These are phyloP conservation scores for Epicampocera succincta DNA, from an alignment of 2,888 invertebrate species.

Conservation along the genomic window DNA sequence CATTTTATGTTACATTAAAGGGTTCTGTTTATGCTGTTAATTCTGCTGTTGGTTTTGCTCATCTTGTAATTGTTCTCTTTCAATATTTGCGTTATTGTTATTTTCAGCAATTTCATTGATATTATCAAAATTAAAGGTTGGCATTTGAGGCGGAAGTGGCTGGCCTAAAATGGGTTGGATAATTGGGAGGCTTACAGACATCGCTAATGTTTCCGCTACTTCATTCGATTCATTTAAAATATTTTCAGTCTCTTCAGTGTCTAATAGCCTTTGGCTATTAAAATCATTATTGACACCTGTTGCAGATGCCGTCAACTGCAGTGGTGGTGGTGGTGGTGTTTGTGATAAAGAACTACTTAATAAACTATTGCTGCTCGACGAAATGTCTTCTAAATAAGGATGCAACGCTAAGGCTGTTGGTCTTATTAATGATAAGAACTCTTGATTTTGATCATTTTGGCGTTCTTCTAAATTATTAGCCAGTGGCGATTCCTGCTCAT, in stretches of 20 bases:
- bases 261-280: slow-evolving; percentile 30
- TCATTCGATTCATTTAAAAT: slow-evolving; percentile 76
- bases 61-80: slow-evolving; percentile 78
- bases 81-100: slow-evolving; percentile 80
- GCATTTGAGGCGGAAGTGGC: slow-evolving; percentile 46
- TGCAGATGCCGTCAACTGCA: slow-evolving; percentile 2
- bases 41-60: slow-evolving; percentile 56
- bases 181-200: slow-evolving; percentile 2
- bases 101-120: slow-evolving; percentile 81
- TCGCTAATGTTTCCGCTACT: slow-evolving; percentile 36
- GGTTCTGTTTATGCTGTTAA: slow-evolving; percentile 52
- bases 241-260: slow-evolving; percentile 79
- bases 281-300: not conserved
- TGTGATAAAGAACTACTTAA: slow-evolving; percentile 59
- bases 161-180: slow-evolving; percentile 48
- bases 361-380: slow-evolving; percentile 65
- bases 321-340: slow-evolving; percentile 57
- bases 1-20: slow-evolving; percentile 64
- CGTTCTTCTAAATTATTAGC: slow-evolving; percentile 73
- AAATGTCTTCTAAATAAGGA: slow-evolving; percentile 68
- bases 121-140: slow-evolving; percentile 72
- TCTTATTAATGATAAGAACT: slow-evolving; percentile 58
- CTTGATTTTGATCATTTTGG: slow-evolving; percentile 76
- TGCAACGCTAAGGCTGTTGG: slow-evolving; percentile 64
- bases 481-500: slow-evolving; percentile 18